Conservation (phyloP, 2,888 invertebrate genomes). For the Tenthredo notha region DNA sequence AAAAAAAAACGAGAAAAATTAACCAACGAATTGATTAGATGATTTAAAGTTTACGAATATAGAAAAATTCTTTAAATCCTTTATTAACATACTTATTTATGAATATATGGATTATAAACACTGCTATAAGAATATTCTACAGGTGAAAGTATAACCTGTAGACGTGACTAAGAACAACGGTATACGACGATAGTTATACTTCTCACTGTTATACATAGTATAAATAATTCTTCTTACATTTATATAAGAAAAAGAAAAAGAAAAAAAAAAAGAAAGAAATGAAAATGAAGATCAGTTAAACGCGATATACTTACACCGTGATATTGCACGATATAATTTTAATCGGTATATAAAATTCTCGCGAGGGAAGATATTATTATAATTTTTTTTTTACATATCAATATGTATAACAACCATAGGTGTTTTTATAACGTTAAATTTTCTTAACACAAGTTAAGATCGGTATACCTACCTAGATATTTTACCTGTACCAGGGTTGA, state of each 20-base stretch:
- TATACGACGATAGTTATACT: not conserved
- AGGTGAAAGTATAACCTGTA: constrained; percentile 24
- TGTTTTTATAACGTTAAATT: not conserved
- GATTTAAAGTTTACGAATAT: not conserved
- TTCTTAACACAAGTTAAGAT: not conserved
- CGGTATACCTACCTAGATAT: not conserved
- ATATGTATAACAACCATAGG: not conserved
- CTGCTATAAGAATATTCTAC: not conserved
- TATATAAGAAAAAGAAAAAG: no score
- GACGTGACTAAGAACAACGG: not conserved
- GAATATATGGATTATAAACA: not conserved
- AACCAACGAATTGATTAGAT: not conserved
- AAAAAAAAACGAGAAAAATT: not conserved
- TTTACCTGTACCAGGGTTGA: not conserved
- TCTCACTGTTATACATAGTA: constrained; percentile 25
- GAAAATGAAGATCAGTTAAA: no score
- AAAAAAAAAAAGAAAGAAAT: no score
- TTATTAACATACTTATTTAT: not conserved
- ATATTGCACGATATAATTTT: no score
- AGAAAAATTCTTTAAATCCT: not conserved
- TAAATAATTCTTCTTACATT: no score
- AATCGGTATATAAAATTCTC: no score
- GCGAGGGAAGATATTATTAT: no score
- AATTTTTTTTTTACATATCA: no score
- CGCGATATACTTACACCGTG: no score